phyloP scores from a whole-genome alignment of 2,797 vertebrate genomes.

The Geotrypetes seraphini region DNA sequence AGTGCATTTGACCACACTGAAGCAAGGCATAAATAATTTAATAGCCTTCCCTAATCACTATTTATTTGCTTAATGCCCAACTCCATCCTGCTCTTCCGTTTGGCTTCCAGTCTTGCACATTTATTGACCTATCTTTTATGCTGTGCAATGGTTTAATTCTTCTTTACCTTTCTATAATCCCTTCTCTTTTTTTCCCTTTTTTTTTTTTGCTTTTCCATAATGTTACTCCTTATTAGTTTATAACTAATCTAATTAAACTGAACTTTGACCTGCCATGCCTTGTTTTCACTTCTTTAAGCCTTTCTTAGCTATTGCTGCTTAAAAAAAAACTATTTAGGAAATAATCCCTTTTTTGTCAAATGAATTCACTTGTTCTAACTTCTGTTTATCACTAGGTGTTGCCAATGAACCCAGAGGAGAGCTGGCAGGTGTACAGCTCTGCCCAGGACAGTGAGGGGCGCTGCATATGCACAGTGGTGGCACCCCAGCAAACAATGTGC shows the following conservation, averaged over 20 bases:
- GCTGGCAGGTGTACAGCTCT: slow-evolving; percentile 98
- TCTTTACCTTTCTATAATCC: neutral
- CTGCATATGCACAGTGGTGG: slow-evolving; percentile 97
- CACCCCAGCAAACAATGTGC: slow-evolving; percentile 97
- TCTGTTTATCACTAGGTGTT: slow-evolving; percentile 62
- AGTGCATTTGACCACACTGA: neutral
- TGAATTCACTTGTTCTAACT: neutral
- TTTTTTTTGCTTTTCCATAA: too few species aligned
- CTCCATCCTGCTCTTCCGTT: too few species aligned
- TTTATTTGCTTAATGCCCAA: neutral
- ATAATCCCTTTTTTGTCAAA: neutral
- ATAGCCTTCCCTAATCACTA: neutral
- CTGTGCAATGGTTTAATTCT: neutral
- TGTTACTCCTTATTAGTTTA: too few species aligned
- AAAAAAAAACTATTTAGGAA: too few species aligned
- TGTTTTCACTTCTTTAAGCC: neutral
- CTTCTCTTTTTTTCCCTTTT: neutral
- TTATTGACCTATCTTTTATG: neutral
- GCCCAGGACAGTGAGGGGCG: slow-evolving; percentile 96
- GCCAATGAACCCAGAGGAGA: slow-evolving; percentile 92
- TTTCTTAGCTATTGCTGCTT: too few species aligned
- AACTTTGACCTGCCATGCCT: neutral
- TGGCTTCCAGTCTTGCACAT: too few species aligned
- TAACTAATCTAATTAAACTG: neutral
- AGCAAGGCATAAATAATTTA: too few species aligned